Conservation (phyloP, 2,113 vertebrate species). For the Myotis lucifugus region DNA sequence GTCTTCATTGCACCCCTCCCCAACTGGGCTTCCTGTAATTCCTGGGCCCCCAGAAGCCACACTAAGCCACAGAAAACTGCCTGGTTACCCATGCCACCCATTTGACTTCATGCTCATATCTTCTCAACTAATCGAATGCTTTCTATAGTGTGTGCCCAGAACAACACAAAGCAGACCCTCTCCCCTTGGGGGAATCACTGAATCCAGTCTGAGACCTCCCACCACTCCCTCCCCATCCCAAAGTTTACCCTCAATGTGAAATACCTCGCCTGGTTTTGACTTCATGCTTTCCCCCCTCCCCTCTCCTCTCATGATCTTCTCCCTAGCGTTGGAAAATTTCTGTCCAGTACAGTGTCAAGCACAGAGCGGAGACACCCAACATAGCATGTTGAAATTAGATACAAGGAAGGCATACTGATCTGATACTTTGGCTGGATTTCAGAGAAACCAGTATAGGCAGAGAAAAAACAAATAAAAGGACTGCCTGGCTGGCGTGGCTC, state of each 20-base stretch:
- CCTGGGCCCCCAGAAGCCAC: neutral
- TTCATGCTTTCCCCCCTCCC: too few relatives aligned
- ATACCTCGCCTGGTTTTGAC: neutral
- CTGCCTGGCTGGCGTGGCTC: too few relatives aligned
- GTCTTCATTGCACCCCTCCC: neutral
- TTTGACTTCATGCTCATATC: neutral
- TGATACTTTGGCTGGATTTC: conserved; percentile 19
- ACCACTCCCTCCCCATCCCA: neutral
- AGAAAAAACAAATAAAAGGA: conserved; percentile 19
- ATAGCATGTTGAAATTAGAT: too few relatives aligned
- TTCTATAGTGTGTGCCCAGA: neutral
- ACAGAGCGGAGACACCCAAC: too few relatives aligned
- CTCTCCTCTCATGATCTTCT: neutral
- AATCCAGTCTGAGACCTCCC: neutral
- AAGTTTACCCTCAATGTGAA: neutral
- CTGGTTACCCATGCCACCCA: neutral
- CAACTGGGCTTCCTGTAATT: neutral
- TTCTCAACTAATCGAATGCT: neutral
- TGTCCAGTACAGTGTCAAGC: too few relatives aligned
- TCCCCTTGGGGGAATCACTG: neutral
- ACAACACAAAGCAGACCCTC: neutral
- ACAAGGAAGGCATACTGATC: neutral
- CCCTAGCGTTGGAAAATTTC: neutral
- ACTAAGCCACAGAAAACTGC: neutral
- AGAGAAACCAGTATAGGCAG: conserved; percentile 6